phyloP scores from a whole-genome alignment of 2,797 vertebrate genomes.

The Melanotaenia parkinsoni region DNA sequence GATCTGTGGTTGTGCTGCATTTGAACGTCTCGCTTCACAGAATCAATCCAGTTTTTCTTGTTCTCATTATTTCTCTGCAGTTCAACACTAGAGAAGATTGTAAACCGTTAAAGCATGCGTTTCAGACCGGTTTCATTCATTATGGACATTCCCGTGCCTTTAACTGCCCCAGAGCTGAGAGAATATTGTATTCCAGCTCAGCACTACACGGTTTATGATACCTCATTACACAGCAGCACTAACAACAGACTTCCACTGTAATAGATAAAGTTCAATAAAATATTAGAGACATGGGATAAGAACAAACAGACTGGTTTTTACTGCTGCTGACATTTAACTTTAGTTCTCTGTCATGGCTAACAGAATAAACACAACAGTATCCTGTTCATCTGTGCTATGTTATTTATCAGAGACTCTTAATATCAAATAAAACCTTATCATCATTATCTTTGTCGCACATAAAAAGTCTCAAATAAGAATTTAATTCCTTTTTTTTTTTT shows the following conservation, averaged over 20 bases:
- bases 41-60: background rate
- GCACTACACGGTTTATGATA: background rate
- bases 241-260: background rate
- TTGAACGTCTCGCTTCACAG: background rate
- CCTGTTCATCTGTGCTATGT: background rate
- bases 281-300: too few species aligned
- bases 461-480: background rate
- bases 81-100: background rate
- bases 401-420: background rate
- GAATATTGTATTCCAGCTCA: background rate
- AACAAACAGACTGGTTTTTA: background rate
- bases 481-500: background rate
- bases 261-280: background rate
- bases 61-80: background rate
- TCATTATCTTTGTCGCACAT: background rate
- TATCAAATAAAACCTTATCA: background rate
- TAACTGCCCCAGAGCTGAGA: background rate
- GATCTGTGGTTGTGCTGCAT: background rate
- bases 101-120: background rate
- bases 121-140: background rate
- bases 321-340: background rate
- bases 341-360: background rate
- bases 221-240: background rate
- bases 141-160: background rate
- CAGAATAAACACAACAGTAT: background rate